Evolutionary conservation across 2,888 invertebrate species (phyloP).

Genomic region (Rotaria magnacalcarata): DNA sequence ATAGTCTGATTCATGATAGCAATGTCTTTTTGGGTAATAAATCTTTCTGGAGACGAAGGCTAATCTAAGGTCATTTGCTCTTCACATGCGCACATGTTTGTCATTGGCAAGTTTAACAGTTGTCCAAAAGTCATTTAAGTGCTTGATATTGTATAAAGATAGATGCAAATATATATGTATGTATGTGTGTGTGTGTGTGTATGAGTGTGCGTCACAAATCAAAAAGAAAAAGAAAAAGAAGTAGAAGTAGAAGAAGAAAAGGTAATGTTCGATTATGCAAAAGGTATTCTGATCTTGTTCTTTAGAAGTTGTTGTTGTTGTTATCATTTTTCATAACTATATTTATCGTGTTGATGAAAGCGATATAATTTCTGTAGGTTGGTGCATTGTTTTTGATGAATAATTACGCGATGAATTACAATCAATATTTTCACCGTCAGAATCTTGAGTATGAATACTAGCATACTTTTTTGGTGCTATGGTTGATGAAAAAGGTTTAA

Average conservation of each 20-base stretch:
- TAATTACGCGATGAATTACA: not conserved
- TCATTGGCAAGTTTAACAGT: not conserved
- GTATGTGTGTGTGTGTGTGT: not conserved
- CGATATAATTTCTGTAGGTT: not conserved
- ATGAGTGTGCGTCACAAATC: not conserved
- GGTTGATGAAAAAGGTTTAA: not conserved
- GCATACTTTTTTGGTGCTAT: not conserved
- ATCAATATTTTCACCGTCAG: not conserved
- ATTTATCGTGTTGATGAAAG: constrained; percentile 10
- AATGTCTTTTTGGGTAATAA: not conserved
- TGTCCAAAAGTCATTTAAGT: not conserved
- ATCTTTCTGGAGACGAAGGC: not conserved
- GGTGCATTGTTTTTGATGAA: not conserved
- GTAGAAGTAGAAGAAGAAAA: not conserved
- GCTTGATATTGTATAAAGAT: not conserved
- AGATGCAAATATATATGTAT: not conserved
- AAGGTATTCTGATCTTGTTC: not conserved
- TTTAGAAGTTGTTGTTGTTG: not conserved
- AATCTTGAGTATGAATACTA: constrained; percentile 17
- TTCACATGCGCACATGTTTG: not conserved
- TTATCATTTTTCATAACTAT: not conserved
- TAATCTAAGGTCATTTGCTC: not conserved
- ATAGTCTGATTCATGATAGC: not conserved
- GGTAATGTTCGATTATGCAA: not conserved
- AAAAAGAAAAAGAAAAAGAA: not conserved